Percentiles rank a stretch among this genome's conserved stretches.
Conservation (phyloP, 2,113 vertebrate species). For the Jacana jacana region DNA sequence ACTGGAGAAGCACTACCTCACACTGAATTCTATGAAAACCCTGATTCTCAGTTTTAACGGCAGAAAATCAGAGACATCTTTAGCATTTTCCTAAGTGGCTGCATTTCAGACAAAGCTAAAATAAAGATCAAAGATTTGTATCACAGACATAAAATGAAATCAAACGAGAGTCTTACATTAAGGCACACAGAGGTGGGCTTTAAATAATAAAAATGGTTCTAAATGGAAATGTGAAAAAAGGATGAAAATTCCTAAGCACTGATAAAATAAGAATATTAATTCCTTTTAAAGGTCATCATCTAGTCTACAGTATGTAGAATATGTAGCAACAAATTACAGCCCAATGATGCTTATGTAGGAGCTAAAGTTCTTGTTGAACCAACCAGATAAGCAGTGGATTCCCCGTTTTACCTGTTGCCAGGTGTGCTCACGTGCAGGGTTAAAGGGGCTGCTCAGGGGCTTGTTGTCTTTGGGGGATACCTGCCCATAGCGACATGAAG, state of each 20-base stretch:
- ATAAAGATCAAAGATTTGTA: conserved; percentile 32
- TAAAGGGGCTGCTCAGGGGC: no score
- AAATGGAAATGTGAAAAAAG: background rate
- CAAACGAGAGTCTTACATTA: background rate
- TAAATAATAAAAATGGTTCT: conserved; percentile 15
- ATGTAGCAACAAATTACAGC: background rate
- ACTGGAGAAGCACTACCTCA: background rate
- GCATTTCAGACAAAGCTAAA: conserved; percentile 26
- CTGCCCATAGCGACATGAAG: rapidly evolving
- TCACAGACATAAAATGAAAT: conserved; percentile 1
- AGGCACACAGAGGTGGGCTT: background rate
- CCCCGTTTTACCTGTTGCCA: rapidly evolving
- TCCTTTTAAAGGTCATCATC: background rate
- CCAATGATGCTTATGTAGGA: background rate
- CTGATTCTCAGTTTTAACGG: background rate
- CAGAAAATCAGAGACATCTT: conserved; percentile 6
- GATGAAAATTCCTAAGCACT: background rate
- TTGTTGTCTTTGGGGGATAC: background rate
- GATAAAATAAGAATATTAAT: background rate
- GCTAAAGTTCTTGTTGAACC: background rate
- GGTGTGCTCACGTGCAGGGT: background rate
- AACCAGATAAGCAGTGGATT: rapidly evolving
- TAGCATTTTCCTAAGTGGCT: background rate
- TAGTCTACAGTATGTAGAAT: background rate
- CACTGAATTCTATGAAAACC: background rate